Conservation (phyloP, 2,888 invertebrate species). For the Drosophila nr. perissopoda region DNA sequence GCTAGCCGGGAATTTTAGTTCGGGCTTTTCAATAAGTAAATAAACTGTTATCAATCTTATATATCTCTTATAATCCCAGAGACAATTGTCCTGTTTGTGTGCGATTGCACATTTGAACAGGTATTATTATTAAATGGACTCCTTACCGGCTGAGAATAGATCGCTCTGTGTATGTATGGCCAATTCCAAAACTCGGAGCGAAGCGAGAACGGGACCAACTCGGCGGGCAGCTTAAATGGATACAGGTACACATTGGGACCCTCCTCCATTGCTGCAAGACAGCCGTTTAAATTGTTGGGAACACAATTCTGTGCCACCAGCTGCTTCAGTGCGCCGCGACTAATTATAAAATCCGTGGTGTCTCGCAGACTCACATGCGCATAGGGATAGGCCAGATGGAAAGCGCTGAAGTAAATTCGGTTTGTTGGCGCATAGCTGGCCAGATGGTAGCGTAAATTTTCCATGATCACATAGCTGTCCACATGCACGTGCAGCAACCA, state of each 20-base stretch:
- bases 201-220: conserved; percentile 94
- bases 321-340: conserved; percentile 90
- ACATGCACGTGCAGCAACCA: conserved; percentile 99
- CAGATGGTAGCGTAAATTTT: conserved; percentile 96
- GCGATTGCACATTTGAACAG: too few species aligned
- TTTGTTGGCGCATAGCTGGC: conserved; percentile 89
- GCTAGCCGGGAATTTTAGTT: too few species aligned
- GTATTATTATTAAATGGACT: not conserved
- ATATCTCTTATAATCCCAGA: too few species aligned
- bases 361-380: conserved; percentile 92
- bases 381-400: conserved; percentile 89
- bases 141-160: conserved; percentile 87
- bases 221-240: conserved; percentile 96
- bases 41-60: too few species aligned
- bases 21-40: too few species aligned
- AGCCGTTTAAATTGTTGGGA: conserved; percentile 94
- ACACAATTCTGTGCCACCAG: conserved; percentile 91
- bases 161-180: conserved; percentile 96
- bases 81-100: too few species aligned
- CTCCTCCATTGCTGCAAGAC: conserved; percentile 91
- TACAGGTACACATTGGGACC: conserved; percentile 88
- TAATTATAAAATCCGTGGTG: conserved; percentile 96
- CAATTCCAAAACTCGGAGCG: conserved; percentile 96
- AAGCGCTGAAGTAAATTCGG: conserved; percentile 95
- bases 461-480: conserved; percentile 97